Conservation (phyloP, 2,797 vertebrate species). For the Cossypha heuglini region DNA sequence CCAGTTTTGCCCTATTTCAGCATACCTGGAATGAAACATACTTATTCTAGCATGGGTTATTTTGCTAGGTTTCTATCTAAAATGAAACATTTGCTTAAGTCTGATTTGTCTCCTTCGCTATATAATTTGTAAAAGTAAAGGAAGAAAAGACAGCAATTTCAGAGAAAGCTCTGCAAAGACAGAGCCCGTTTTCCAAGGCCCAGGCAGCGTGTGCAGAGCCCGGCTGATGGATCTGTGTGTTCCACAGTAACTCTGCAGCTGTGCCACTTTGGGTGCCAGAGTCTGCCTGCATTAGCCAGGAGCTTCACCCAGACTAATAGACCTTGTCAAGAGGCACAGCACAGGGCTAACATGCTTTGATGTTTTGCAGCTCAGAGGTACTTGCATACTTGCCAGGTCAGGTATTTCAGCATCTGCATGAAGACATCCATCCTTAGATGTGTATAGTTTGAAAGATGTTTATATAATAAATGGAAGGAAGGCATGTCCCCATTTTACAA, state of each 20-base stretch:
- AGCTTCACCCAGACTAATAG: background rate
- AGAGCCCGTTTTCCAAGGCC: background rate
- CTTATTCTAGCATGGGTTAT: background rate
- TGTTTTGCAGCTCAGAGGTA: constrained; percentile 1
- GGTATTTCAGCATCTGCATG: background rate
- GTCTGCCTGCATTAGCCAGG: background rate
- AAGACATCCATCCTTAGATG: background rate
- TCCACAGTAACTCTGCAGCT: background rate
- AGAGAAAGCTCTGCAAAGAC: background rate
- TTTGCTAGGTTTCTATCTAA: background rate
- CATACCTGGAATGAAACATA: background rate
- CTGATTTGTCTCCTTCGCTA: background rate
- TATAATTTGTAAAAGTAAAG: background rate
- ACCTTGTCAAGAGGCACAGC: background rate
- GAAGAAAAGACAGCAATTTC: background rate
- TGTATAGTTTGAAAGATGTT: background rate
- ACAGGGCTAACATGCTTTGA: background rate
- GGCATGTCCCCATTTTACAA: background rate
- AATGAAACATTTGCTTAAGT: background rate
- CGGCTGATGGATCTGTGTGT: background rate
- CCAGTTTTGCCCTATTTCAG: background rate
- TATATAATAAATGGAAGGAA: background rate
- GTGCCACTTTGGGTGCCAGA: background rate
- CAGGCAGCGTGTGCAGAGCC: background rate
- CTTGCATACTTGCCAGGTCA: constrained; percentile 33